These are phyloP conservation scores for Nibea coibor DNA, from an alignment of 2,113 vertebrate species.

Conservation along the genomic window DNA sequence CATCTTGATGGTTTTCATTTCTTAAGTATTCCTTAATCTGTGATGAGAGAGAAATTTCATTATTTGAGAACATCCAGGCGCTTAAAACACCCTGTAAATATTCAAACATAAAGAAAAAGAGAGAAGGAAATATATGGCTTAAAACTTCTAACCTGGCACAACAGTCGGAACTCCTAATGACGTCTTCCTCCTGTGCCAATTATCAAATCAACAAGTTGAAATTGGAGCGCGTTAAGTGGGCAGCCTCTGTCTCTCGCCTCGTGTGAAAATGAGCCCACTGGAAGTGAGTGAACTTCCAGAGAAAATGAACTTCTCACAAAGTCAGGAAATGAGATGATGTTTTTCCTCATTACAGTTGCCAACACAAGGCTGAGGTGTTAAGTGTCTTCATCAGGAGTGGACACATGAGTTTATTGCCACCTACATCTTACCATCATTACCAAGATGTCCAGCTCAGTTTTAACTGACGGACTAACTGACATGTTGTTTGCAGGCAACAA, in stretches of 20 bases:
- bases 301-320: background rate
- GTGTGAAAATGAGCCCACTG: conserved; percentile 3
- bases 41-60: conserved; percentile 7
- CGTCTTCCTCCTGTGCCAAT: conserved; percentile 15
- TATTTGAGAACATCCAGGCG: background rate
- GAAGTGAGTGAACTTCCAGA: conserved; percentile 8
- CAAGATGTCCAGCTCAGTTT: background rate
- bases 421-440: background rate
- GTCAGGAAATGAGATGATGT: background rate
- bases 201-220: conserved; percentile 38
- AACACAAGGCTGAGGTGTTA: conserved; percentile 4
- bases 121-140: conserved; percentile 13
- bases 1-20: conserved; percentile 21
- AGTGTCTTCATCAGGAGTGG: background rate
- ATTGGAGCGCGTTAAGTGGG: background rate
- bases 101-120: background rate
- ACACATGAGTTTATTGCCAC: background rate
- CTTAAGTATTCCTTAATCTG: background rate
- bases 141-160: background rate
- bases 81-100: conserved; percentile 6
- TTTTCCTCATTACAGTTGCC: conserved; percentile 3
- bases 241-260: background rate
- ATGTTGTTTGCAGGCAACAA: background rate
- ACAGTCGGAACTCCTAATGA: background rate
- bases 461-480: background rate